phyloP scores from a whole-genome alignment of 2,888 invertebrate species.

The Apamea monoglypha region DNA sequence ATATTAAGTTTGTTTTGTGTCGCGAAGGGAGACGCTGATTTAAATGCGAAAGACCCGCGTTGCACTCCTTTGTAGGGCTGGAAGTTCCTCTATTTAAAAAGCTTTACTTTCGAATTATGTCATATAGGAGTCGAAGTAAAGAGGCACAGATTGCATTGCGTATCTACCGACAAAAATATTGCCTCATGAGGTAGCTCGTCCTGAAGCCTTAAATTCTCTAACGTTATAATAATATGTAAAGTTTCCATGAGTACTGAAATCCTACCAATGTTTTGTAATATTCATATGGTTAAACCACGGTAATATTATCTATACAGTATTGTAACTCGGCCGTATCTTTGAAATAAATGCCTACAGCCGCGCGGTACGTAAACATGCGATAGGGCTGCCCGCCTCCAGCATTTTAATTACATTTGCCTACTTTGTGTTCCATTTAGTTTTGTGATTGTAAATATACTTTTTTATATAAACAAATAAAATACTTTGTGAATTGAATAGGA shows the following conservation, averaged over 20 bases:
- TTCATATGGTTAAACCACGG: neutral
- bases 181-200: neutral
- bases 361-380: too few species aligned
- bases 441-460: too few species aligned
- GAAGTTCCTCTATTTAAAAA: neutral
- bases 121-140: neutral
- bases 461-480: too few species aligned
- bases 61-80: constrained; percentile 47
- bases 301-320: too few species aligned
- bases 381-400: too few species aligned
- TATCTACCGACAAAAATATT: neutral
- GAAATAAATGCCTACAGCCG: too few species aligned
- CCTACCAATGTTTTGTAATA: neutral
- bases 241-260: neutral
- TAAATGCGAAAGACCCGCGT: constrained; percentile 75
- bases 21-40: constrained; percentile 73
- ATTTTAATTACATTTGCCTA: too few species aligned
- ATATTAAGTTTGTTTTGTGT: constrained; percentile 81
- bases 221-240: neutral
- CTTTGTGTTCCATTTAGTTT: too few species aligned
- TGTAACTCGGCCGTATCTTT: too few species aligned
- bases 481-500: too few species aligned
- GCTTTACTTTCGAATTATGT: neutral
- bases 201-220: neutral
- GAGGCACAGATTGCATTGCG: neutral